These are phyloP conservation scores for Heliconius aoede DNA, from an alignment of 2,888 invertebrate genomes.

Conservation along the genomic window DNA sequence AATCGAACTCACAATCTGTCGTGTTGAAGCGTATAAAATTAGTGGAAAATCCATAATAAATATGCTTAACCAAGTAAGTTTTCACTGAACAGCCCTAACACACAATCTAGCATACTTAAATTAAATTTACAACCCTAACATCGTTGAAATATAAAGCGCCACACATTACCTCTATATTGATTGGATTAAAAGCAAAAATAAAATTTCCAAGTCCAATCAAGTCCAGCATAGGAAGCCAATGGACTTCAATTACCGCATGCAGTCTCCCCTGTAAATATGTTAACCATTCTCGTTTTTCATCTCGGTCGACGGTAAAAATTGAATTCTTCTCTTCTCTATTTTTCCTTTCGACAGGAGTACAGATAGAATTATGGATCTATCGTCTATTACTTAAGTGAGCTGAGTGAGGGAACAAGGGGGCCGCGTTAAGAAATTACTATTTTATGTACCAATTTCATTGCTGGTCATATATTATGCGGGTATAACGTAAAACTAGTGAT, in stretches of 20 bases:
- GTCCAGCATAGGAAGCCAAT: background rate
- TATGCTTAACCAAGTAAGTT: background rate
- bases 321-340: constrained; percentile 26
- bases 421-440: constrained; percentile 45
- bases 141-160: background rate
- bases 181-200: background rate
- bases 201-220: background rate
- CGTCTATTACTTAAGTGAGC: constrained; percentile 25
- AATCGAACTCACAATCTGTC: too few relatives aligned
- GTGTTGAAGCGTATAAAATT: background rate
- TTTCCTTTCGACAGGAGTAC: constrained; percentile 32
- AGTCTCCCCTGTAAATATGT: constrained; percentile 38
- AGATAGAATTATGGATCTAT: constrained; percentile 38
- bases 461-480: background rate
- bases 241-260: constrained; percentile 40
- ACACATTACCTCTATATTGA: background rate
- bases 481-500: constrained; percentile 13
- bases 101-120: background rate
- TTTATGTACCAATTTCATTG: constrained; percentile 43
- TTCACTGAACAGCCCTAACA: background rate
- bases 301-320: constrained; percentile 42
- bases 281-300: constrained; percentile 43
- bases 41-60: background rate
- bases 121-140: background rate
- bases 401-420: constrained; percentile 38